These are phyloP conservation scores for Lamellibrachia satsuma DNA, from an alignment of 2,888 invertebrate genomes.

Conservation along the genomic window DNA sequence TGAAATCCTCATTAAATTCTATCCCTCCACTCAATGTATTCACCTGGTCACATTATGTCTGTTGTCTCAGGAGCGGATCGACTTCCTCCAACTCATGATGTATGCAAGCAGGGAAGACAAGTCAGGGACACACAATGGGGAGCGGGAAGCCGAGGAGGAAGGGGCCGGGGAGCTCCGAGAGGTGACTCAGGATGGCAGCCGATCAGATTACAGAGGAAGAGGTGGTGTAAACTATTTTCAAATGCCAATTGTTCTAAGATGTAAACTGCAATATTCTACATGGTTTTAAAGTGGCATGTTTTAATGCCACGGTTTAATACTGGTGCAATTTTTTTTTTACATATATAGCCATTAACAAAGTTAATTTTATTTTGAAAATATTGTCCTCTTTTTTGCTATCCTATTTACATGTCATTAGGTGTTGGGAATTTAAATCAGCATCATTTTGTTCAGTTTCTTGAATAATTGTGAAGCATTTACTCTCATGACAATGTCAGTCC, in stretches of 20 bases:
- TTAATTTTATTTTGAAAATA: no score
- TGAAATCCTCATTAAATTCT: no score
- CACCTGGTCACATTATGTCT: not conserved
- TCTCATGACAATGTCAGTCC: no score
- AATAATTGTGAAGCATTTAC: no score
- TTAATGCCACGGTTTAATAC: no score
- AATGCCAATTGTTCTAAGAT: not conserved
- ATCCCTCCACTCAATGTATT: not conserved
- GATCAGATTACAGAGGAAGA: not conserved
- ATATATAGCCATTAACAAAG: no score
- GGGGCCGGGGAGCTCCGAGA: not conserved
- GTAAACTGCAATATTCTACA: not conserved
- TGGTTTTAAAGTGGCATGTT: no score
- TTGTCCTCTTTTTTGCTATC: no score
- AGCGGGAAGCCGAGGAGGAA: not conserved
- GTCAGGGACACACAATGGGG: not conserved
- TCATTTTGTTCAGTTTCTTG: no score
- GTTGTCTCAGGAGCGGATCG: slow-evolving; percentile 23
- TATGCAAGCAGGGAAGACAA: slow-evolving; percentile 24
- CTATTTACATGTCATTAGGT: no score
- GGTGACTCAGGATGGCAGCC: not conserved
- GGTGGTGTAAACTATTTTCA: not conserved
- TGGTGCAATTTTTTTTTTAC: no score
- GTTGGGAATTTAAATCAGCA: no score
- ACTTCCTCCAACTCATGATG: slow-evolving; percentile 32